phyloP scores from a whole-genome alignment of 2,797 vertebrate species.

The Distichodus sexfasciatus region DNA sequence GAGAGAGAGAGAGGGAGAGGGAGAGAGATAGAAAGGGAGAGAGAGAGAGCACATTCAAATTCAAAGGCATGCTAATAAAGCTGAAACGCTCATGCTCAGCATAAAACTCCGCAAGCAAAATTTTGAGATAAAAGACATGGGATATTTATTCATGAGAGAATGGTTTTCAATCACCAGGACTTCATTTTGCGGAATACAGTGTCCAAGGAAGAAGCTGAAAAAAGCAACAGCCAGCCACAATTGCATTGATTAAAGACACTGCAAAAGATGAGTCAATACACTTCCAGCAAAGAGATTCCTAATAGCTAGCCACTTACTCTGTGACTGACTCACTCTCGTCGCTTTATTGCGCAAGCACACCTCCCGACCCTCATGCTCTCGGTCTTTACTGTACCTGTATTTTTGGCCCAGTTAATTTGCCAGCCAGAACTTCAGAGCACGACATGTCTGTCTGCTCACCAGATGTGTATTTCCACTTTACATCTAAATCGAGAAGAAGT shows the following conservation, averaged over 20 bases:
- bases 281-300: not conserved
- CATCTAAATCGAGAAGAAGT: not conserved
- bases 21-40: too few species aligned
- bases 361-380: not conserved
- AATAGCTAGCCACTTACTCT: not conserved
- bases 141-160: not conserved
- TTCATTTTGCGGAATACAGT: not conserved
- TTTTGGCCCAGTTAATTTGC: constrained; percentile 17
- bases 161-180: not conserved
- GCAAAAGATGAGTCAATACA: not conserved
- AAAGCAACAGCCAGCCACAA: not conserved
- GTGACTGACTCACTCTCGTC: not conserved
- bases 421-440: not conserved
- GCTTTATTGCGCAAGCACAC: not conserved
- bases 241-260: not conserved
- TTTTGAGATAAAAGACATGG: not conserved
- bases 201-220: not conserved
- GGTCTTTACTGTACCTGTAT: constrained; percentile 25
- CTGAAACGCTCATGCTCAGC: not conserved
- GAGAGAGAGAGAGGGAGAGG: too few species aligned
- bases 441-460: constrained; percentile 10
- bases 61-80: not conserved
- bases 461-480: too few species aligned
- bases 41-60: not conserved
- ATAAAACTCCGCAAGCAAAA: not conserved